These are phyloP conservation scores for Furnarius figulus DNA, from an alignment of 2,113 vertebrate genomes.

Conservation along the genomic window DNA sequence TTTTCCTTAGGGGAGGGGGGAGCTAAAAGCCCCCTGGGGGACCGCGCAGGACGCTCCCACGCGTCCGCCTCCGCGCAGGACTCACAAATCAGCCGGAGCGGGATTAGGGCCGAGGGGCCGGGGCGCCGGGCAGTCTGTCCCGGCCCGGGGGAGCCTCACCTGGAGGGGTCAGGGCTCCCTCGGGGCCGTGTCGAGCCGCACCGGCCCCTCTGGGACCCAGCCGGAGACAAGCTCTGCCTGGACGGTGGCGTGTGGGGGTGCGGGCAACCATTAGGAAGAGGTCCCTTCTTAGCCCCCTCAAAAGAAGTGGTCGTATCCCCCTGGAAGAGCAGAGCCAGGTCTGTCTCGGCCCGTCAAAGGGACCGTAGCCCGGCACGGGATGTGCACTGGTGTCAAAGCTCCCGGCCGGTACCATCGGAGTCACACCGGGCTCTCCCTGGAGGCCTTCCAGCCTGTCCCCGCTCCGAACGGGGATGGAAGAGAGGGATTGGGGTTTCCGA, in stretches of 20 bases:
- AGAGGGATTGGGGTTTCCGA: too few relatives aligned
- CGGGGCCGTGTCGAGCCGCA: neutral
- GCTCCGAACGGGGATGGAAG: neutral
- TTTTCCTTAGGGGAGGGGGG: neutral
- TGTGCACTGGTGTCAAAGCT: neutral
- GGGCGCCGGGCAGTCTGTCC: conserved; percentile 68
- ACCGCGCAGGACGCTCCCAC: neutral
- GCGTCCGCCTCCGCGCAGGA: neutral
- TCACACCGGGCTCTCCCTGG: neutral
- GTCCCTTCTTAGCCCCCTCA: neutral
- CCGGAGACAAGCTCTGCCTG: neutral
- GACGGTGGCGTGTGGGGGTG: neutral
- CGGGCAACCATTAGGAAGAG: too few relatives aligned
- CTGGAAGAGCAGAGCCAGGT: neutral
- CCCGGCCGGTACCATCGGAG: neutral
- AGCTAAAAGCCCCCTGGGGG: neutral
- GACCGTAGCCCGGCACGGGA: neutral
- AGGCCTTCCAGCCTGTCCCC: neutral
- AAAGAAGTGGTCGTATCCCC: accelerated
- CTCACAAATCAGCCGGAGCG: conserved; percentile 57
- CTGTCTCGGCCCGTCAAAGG: neutral
- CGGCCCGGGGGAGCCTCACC: conserved; percentile 43
- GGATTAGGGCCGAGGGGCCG: conserved; percentile 55
- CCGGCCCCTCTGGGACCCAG: neutral
- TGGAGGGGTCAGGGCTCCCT: conserved; percentile 28